These are phyloP conservation scores for Yasuhikotakia modesta DNA, from an alignment of 2,797 vertebrate genomes.

Conservation along the genomic window DNA sequence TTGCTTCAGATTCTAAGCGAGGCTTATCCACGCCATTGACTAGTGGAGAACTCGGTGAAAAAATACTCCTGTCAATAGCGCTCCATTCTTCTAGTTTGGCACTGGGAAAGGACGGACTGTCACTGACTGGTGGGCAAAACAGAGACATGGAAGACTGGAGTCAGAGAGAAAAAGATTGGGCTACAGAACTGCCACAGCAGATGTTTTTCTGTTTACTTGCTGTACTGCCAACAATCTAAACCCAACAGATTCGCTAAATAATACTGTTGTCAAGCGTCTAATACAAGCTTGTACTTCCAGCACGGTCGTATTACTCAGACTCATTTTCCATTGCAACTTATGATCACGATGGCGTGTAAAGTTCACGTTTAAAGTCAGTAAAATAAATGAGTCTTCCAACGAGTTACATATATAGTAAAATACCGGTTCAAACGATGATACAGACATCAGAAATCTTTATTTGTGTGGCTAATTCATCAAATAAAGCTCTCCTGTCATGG, in stretches of 20 bases:
- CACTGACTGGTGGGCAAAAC: conserved; percentile 82
- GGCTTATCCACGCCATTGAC: conserved; percentile 88
- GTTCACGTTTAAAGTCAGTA: neutral
- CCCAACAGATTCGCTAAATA: conserved; percentile 6
- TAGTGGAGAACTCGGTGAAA: conserved; percentile 81
- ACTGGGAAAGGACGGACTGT: conserved; percentile 87
- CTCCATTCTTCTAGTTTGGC: conserved; percentile 93
- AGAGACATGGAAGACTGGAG: conserved; percentile 68
- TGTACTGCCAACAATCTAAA: conserved; percentile 35
- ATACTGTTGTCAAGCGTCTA: neutral
- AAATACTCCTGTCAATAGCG: conserved; percentile 84
- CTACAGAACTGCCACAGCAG: conserved; percentile 46
- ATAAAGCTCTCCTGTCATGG: conserved; percentile 51
- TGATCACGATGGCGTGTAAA: conserved; percentile 3
- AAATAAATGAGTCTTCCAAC: neutral
- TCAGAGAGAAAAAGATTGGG: conserved; percentile 63
- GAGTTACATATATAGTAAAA: neutral
- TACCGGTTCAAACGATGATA: neutral
- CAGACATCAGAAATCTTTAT: neutral
- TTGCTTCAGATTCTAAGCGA: conserved; percentile 88
- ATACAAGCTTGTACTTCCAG: neutral
- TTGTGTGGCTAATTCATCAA: conserved; percentile 47
- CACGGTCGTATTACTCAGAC: neutral
- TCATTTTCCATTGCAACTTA: conserved; percentile 1
- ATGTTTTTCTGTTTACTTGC: conserved; percentile 47